Evolutionary conservation across 1,140 invertebrate genomes (phyloP).

Genomic region (Neuroterus valhalla): DNA sequence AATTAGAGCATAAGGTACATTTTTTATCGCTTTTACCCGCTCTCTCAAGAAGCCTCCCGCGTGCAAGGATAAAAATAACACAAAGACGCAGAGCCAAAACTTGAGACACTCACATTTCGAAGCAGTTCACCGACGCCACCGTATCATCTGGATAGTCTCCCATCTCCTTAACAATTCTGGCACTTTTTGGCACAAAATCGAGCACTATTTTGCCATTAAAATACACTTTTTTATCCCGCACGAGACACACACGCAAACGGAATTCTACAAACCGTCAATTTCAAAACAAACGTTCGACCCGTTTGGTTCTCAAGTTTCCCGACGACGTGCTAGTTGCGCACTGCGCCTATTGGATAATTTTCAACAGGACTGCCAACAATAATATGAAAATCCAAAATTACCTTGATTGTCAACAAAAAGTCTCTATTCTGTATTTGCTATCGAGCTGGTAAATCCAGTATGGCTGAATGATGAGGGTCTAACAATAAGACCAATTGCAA

Average conservation of each 20-base stretch:
- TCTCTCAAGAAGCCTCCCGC: neutral
- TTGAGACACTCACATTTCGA: constrained; percentile 59
- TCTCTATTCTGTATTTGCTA: no score
- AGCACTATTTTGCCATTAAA: constrained; percentile 23
- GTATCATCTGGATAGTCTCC: constrained; percentile 59
- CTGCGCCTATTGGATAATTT: neutral
- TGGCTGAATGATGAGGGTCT: no score
- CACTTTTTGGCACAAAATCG: constrained; percentile 14
- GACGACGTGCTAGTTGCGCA: constrained; percentile 34
- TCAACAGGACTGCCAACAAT: neutral
- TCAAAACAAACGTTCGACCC: constrained; percentile 54
- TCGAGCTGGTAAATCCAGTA: no score
- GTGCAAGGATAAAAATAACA: constrained; percentile 20
- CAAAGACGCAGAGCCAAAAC: constrained; percentile 41
- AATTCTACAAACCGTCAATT: constrained; percentile 56
- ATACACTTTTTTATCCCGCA: neutral
- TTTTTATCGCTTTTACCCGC: neutral
- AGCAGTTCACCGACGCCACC: constrained; percentile 53
- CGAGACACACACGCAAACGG: neutral
- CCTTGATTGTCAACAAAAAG: no score
- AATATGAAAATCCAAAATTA: no score
- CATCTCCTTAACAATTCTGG: constrained; percentile 41
- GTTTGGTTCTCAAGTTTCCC: constrained; percentile 40
- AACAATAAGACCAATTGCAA: no score
- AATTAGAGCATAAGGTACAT: neutral